These are phyloP conservation scores for Actenoides hombroni DNA, from an alignment of 2,113 vertebrate species.

Conservation along the genomic window DNA sequence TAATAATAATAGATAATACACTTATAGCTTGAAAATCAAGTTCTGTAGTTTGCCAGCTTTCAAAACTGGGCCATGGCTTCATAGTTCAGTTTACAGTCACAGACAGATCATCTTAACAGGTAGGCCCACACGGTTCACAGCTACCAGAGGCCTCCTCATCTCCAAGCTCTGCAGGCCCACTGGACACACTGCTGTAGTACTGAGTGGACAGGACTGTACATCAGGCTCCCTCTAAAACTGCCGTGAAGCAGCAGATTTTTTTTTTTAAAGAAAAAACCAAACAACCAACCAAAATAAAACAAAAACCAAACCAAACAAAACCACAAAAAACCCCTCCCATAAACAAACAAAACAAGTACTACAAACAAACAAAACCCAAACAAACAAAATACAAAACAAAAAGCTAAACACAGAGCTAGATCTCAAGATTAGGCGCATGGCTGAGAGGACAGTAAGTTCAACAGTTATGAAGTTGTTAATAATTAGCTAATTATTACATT, in stretches of 20 bases:
- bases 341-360: no score
- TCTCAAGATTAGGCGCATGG: not conserved
- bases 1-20: not conserved
- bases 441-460: not conserved
- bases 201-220: not conserved
- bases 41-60: not conserved
- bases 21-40: not conserved
- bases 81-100: not conserved
- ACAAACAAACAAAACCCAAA: no score
- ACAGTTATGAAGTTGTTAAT: not conserved
- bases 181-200: not conserved
- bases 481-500: not conserved
- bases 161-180: no score
- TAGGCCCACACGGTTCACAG: not conserved
- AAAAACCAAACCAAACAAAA: no score
- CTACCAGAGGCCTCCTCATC: not conserved
- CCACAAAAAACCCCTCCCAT: not conserved
- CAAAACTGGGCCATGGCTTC: not conserved
- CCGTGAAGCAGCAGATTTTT: not conserved
- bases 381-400: not conserved
- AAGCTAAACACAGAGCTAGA: not conserved
- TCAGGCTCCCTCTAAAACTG: not conserved
- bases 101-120: not conserved
- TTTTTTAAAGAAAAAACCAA: not conserved
- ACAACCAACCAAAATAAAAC: no score